phyloP scores from a whole-genome alignment of 92 coral and sea anemone genomes.

The Siderastrea radians region DNA sequence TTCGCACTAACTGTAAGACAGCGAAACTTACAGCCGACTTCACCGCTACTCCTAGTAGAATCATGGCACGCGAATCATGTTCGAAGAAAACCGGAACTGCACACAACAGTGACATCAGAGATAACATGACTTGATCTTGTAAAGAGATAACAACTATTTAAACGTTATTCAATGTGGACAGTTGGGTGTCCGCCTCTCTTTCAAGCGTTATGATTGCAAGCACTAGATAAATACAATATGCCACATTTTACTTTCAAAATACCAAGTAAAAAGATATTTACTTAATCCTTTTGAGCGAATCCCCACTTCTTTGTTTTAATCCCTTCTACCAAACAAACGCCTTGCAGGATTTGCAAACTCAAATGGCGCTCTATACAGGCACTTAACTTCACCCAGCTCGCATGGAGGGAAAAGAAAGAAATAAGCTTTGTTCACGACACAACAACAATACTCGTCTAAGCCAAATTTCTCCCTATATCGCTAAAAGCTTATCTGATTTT shows the following conservation, averaged over 20 bases:
- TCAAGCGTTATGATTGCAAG: not conserved
- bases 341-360: not conserved
- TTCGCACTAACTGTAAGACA: no score
- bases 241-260: not conserved
- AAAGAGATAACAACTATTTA: no score
- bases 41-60: no score
- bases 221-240: no score
- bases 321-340: not conserved
- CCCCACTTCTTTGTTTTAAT: not conserved
- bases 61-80: no score
- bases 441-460: not conserved
- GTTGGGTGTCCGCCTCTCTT: not conserved
- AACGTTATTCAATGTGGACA: not conserved
- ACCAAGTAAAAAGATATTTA: not conserved
- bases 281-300: not conserved
- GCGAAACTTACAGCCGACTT: no score
- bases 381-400: not conserved
- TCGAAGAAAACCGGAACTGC: no score
- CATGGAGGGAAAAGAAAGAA: not conserved
- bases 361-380: not conserved
- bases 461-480: not conserved
- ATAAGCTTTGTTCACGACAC: not conserved
- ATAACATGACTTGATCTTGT: no score
- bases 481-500: constrained; percentile 5
- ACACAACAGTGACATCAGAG: no score